phyloP scores from a whole-genome alignment of 1,140 invertebrate genomes.

The Chymomyza costata region DNA sequence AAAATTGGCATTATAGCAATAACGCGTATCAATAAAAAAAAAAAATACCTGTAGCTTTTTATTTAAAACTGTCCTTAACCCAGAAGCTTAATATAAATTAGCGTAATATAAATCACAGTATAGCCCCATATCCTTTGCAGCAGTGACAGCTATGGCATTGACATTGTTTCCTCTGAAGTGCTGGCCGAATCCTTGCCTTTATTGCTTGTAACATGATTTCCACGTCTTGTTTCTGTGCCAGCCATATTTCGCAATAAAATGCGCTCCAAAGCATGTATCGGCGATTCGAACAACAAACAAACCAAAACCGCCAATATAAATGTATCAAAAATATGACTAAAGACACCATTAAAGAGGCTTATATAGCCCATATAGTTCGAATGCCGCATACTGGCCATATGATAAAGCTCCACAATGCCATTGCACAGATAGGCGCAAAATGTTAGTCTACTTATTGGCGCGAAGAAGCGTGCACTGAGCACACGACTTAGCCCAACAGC shows the following conservation, averaged over 20 bases:
- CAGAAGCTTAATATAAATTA: background rate
- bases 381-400: slow-evolving; percentile 77
- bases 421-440: slow-evolving; percentile 83
- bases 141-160: background rate
- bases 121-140: background rate
- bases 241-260: slow-evolving; percentile 76
- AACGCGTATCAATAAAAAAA: no score
- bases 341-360: slow-evolving; percentile 76
- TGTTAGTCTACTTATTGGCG: slow-evolving; percentile 80
- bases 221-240: background rate
- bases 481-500: slow-evolving; percentile 79
- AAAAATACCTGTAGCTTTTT: background rate
- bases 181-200: slow-evolving; percentile 19
- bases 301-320: slow-evolving; percentile 80
- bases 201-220: slow-evolving; percentile 1
- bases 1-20: background rate
- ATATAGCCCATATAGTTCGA: slow-evolving; percentile 76
- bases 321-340: slow-evolving; percentile 79
- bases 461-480: slow-evolving; percentile 79
- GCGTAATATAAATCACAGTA: background rate
- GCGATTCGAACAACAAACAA: slow-evolving; percentile 82
- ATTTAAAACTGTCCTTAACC: background rate
- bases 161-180: slow-evolving; percentile 32
- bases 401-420: slow-evolving; percentile 81
- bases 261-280: slow-evolving; percentile 82